These are phyloP conservation scores for Trichogramma dendrolimi DNA, from an alignment of 2,888 invertebrate genomes.

Conservation along the genomic window DNA sequence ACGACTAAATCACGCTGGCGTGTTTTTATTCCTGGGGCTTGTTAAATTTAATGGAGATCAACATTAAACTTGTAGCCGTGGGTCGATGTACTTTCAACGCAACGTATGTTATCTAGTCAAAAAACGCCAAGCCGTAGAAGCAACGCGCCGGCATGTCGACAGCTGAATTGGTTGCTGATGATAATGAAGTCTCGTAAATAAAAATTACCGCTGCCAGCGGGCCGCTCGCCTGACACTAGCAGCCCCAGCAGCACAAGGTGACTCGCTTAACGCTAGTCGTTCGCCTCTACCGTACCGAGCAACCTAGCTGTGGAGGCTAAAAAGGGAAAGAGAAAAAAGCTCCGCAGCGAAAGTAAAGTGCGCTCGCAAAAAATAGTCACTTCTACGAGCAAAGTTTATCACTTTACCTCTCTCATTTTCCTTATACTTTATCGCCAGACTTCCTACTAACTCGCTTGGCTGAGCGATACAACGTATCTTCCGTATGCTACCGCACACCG, in stretches of 20 bases:
- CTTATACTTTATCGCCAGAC: slow-evolving; percentile 25
- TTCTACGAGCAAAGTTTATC: slow-evolving; percentile 39
- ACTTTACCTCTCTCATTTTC: slow-evolving; percentile 30
- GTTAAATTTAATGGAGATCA: no score
- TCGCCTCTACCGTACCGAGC: neutral
- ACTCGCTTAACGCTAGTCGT: no score
- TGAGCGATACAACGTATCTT: neutral
- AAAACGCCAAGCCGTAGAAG: slow-evolving; percentile 13
- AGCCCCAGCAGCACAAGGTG: no score
- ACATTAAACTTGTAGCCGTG: no score
- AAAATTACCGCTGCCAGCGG: slow-evolving; percentile 34
- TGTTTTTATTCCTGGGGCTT: no score
- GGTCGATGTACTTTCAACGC: no score
- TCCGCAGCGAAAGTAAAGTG: neutral
- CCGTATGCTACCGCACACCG: slow-evolving; percentile 8
- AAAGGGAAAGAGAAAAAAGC: neutral
- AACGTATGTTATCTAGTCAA: no score
- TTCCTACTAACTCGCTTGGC: slow-evolving; percentile 5
- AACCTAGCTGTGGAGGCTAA: neutral
- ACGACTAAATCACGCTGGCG: no score
- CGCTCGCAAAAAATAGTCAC: slow-evolving; percentile 31
- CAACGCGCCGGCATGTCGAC: neutral
- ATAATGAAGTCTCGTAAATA: slow-evolving; percentile 39
- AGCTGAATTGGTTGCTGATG: slow-evolving; percentile 29
- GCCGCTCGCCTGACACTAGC: neutral